phyloP scores from a whole-genome alignment of 2,888 invertebrate species.

The Halictus ligatus region DNA sequence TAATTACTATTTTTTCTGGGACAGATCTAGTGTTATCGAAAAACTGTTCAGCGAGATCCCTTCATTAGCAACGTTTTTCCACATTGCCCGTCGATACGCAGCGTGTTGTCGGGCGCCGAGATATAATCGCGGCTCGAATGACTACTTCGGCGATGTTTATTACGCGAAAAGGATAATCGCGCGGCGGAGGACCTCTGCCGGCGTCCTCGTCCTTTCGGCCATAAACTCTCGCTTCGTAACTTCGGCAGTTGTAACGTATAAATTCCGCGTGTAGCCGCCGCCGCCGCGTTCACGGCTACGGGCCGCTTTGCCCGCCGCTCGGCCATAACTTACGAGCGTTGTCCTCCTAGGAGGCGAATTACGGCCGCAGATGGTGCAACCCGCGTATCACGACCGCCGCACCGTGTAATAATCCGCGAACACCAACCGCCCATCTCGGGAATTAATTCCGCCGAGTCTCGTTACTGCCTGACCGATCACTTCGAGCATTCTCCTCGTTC shows the following conservation, averaged over 20 bases:
- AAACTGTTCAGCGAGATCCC: background rate
- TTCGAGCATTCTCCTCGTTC: background rate
- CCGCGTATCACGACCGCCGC: slow-evolving; percentile 45
- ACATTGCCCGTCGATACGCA: slow-evolving; percentile 31
- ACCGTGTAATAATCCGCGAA: slow-evolving; percentile 33
- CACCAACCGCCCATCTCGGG: slow-evolving; percentile 26
- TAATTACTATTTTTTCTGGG: background rate
- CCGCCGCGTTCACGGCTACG: slow-evolving; percentile 43
- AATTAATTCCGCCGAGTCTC: slow-evolving; percentile 47
- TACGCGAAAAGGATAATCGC: slow-evolving; percentile 58
- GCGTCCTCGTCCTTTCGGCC: slow-evolving; percentile 16
- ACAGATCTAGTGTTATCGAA: background rate
- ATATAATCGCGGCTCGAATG: slow-evolving; percentile 53
- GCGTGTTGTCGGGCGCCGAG: slow-evolving; percentile 2
- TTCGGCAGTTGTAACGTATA: slow-evolving; percentile 72
- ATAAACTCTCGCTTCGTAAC: slow-evolving; percentile 67
- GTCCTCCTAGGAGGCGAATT: slow-evolving; percentile 62
- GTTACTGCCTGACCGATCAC: background rate
- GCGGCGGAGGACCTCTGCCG: slow-evolving; percentile 20
- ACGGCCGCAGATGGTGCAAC: slow-evolving; percentile 56
- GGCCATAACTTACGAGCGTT: slow-evolving; percentile 61
- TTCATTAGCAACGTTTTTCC: background rate
- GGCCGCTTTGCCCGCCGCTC: slow-evolving; percentile 32
- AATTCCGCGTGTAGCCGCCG: slow-evolving; percentile 53
- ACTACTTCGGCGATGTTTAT: slow-evolving; percentile 53